Evolutionary conservation across 1,140 invertebrate species (phyloP), one percentile per base, ranked within the genome.

Genomic region (Magallana gigas): DNA sequence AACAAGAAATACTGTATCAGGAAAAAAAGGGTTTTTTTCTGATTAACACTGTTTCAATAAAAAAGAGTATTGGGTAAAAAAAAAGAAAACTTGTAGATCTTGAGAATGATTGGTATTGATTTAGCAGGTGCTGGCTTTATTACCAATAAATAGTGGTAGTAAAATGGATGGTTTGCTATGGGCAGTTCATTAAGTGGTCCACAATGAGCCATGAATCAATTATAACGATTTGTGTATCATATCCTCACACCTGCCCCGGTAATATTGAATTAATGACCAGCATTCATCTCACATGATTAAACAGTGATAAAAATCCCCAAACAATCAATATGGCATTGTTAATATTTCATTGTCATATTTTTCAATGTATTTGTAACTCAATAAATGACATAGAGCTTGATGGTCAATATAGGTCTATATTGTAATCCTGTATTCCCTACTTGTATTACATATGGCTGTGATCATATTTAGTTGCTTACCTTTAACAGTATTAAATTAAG

Each of bases 201-300:
- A 76, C 23, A 29, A 12, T 29, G 23, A 76, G 68, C 23, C 8
- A 23, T 76, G 68, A 76, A 76, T 76, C 68, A 76, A 76, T 76
- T 76, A 76, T 29, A 23, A 29, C 29, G 11, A 36, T 76, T 76
- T 76, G 68, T 76, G 68, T 76, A 76, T 76, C 68, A 76, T 29
- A 76, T 76, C 23, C 68, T 12, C 23, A 11, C 68, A 76, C 68
- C 68, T 76, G 68, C 68, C 68, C 23, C 14, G 68, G 23, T 76
- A 29, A 76, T 76, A 76, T 76, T 76, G 68, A 76, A 76, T 76
- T 76, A 76, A 76, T 76, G 68, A 29, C 68, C 68, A 76, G 23
- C 68, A 29, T 76, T 76, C 18, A 76, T 76, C 68, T 29, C 68
- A 76, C 68, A 76, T 23, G 23, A 76, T 76, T 76, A 76, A 76